phyloP scores from a whole-genome alignment of 2,888 invertebrate species.

The Monochamus alternatus region DNA sequence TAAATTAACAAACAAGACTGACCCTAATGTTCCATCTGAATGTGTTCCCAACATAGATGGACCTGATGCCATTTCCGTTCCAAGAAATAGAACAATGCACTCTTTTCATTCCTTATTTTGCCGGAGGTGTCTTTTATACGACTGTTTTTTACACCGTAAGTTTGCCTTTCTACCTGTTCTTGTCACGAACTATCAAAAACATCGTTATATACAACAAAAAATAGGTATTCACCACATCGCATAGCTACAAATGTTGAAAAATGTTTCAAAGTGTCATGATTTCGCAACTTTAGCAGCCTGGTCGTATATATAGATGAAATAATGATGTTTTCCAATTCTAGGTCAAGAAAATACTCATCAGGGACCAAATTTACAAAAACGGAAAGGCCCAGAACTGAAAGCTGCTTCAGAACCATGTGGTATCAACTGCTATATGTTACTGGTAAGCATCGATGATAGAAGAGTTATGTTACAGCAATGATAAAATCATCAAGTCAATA shows the following conservation, averaged over 20 bases:
- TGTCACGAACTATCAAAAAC: too few species aligned
- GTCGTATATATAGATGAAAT: too few species aligned
- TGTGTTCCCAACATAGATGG: constrained; percentile 98
- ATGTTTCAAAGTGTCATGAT: too few species aligned
- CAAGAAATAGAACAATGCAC: constrained; percentile 95
- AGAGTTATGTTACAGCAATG: too few species aligned
- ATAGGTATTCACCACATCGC: too few species aligned
- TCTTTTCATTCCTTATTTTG: constrained; percentile 99
- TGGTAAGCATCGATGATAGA: constrained; percentile 74
- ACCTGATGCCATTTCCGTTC: constrained; percentile 90
- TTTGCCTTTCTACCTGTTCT: constrained; percentile 60
- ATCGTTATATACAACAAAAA: too few species aligned
- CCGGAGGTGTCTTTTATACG: constrained; percentile 97
- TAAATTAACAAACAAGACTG: constrained; percentile 89
- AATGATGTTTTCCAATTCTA: constrained; percentile 64
- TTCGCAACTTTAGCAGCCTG: too few species aligned
- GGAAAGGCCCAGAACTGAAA: constrained; percentile 91
- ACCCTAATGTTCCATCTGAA: constrained; percentile 91
- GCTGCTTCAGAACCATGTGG: constrained; percentile 90
- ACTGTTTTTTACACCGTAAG: constrained; percentile 98
- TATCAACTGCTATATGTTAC: constrained; percentile 87
- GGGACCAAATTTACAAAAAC: constrained; percentile 89
- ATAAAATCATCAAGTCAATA: too few species aligned
- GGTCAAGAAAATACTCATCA: constrained; percentile 93
- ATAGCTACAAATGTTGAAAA: too few species aligned